Conservation (phyloP, 2,797 vertebrate species). For the Tapera naevia region DNA sequence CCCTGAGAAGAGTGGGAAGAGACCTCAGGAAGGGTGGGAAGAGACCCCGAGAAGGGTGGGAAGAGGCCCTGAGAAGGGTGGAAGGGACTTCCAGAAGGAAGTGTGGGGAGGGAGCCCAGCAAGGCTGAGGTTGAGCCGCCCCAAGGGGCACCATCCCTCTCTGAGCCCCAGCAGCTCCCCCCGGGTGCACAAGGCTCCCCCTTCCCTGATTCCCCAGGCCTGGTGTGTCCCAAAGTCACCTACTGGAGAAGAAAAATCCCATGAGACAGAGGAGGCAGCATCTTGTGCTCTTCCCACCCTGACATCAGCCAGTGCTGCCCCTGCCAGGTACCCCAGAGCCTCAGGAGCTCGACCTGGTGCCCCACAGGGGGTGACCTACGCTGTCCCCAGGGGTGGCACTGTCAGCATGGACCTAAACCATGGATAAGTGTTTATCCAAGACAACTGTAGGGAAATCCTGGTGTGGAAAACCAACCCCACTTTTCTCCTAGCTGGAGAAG, state of each 20-base stretch:
- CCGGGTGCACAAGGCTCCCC: rapidly evolving
- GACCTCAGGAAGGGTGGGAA: not conserved
- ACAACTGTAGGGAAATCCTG: not conserved
- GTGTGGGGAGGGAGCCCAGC: too few relatives aligned
- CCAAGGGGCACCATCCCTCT: not conserved
- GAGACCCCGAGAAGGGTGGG: not conserved
- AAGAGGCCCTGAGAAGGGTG: too few relatives aligned
- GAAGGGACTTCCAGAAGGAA: not conserved
- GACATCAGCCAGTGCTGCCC: not conserved
- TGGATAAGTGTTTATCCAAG: not conserved
- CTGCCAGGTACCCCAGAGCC: not conserved
- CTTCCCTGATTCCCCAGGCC: not conserved
- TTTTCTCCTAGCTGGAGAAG: not conserved
- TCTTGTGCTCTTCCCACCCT: not conserved
- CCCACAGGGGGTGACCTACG: rapidly evolving
- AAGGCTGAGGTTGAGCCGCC: not conserved
- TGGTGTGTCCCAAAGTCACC: not conserved
- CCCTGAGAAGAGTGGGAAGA: too few relatives aligned
- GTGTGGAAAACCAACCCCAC: not conserved
- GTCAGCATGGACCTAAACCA: too few relatives aligned
- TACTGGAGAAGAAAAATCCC: not conserved
- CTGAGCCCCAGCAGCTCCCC: not conserved
- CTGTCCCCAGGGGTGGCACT: not conserved
- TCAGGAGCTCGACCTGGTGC: not conserved
- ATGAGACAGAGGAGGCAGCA: rapidly evolving